Conservation (phyloP, 37 sponge, comb jelly and placozoan species). For the Crambe crambe region DNA sequence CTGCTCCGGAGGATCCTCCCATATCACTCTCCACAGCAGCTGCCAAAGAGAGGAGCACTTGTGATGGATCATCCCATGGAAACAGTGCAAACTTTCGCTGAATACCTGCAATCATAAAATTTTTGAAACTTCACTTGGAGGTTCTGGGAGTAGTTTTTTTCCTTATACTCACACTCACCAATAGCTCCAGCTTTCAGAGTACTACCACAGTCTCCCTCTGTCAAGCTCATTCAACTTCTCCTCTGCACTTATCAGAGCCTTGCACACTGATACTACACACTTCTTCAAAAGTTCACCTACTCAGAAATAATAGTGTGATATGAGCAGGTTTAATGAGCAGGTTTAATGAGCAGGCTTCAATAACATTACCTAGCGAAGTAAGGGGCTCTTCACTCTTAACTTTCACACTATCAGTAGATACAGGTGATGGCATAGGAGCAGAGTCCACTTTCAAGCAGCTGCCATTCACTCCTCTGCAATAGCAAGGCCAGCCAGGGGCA, state of each 20-base stretch:
- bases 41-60: slow-evolving; percentile 62
- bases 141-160: background rate
- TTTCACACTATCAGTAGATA: background rate
- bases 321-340: no score
- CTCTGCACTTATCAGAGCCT: slow-evolving; percentile 40
- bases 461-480: slow-evolving; percentile 10
- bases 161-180: slow-evolving; percentile 19
- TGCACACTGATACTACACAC: slow-evolving; percentile 63
- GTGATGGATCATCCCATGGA: slow-evolving; percentile 61
- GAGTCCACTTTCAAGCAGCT: slow-evolving; percentile 24
- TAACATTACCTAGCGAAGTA: background rate
- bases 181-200: slow-evolving; percentile 71
- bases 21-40: slow-evolving; percentile 41
- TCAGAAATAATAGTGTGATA: no score
- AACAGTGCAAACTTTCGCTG: slow-evolving; percentile 5
- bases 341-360: no score
- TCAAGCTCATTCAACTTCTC: slow-evolving; percentile 86
- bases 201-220: slow-evolving; percentile 91
- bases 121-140: background rate
- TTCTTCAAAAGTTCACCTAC: slow-evolving; percentile 16
- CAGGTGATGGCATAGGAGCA: slow-evolving; percentile 3
- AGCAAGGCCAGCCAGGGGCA: slow-evolving; percentile 79
- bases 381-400: background rate
- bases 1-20: slow-evolving; percentile 92
- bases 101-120: slow-evolving; percentile 13